These are phyloP conservation scores for Hetaerina titia DNA, from an alignment of 2,888 invertebrate species.

Conservation along the genomic window DNA sequence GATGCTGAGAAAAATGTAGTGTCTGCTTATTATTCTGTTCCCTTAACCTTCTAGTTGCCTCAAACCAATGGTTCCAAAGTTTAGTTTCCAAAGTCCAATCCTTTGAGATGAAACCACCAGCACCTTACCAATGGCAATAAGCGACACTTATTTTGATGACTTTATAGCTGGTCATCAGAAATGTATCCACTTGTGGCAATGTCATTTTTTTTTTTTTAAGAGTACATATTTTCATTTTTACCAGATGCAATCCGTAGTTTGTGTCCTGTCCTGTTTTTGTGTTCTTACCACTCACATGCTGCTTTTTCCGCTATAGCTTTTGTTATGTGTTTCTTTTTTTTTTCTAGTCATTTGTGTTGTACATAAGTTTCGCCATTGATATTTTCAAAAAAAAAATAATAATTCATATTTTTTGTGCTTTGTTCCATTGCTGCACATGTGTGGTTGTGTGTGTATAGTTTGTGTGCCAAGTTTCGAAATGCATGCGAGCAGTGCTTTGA, in stretches of 20 bases:
- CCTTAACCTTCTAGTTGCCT: background rate
- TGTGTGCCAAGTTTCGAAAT: constrained; percentile 27
- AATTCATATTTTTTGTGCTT: constrained; percentile 10
- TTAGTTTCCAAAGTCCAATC: background rate
- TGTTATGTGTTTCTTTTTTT: constrained; percentile 53
- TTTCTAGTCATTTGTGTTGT: constrained; percentile 36
- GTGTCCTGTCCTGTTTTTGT: constrained; percentile 53
- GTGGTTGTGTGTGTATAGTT: constrained; percentile 43
- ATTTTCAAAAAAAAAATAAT: background rate
- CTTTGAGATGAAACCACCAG: background rate
- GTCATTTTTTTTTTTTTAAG: background rate
- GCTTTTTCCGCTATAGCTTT: constrained; percentile 44
- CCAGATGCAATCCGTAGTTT: constrained; percentile 43
- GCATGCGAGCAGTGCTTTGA: constrained; percentile 56
- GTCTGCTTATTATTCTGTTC: constrained; percentile 40
- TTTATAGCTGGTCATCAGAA: background rate
- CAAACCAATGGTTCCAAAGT: background rate
- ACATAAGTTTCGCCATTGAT: constrained; percentile 25
- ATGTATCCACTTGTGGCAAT: background rate
- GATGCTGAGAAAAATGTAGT: constrained; percentile 16
- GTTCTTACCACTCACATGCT: constrained; percentile 33
- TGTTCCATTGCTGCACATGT: constrained; percentile 40
- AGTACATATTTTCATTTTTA: background rate
- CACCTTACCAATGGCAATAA: constrained; percentile 16
- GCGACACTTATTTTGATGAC: background rate